Evolutionary conservation across 2,888 invertebrate genomes (phyloP).

Genomic region (Schizotus pectinicornis): DNA sequence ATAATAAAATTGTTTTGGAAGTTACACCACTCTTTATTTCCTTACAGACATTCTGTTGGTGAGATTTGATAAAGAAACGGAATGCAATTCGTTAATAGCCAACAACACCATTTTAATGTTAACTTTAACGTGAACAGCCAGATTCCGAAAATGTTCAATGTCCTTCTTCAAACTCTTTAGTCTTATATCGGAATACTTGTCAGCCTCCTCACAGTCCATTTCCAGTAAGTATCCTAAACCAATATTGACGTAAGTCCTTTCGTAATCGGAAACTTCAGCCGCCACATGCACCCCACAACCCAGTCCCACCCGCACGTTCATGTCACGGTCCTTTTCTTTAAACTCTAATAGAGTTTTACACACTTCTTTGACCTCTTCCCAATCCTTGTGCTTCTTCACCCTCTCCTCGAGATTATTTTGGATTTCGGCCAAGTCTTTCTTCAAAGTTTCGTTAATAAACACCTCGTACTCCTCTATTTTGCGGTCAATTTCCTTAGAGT

Average conservation of each 20-base stretch:
- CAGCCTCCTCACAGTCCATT: constrained; percentile 55
- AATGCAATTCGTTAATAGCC: constrained; percentile 53
- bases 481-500: constrained; percentile 34
- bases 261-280: constrained; percentile 49
- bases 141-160: constrained; percentile 52
- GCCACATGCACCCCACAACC: constrained; percentile 45
- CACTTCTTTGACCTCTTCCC: constrained; percentile 52
- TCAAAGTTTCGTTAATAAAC: constrained; percentile 53
- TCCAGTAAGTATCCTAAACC: constrained; percentile 53
- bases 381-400: constrained; percentile 46
- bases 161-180: constrained; percentile 51
- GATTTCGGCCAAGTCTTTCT: constrained; percentile 52
- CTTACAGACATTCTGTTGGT: not conserved
- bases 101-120: constrained; percentile 56
- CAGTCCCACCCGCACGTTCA: constrained; percentile 42
- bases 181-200: constrained; percentile 54
- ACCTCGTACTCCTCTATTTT: constrained; percentile 52
- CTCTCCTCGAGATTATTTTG: constrained; percentile 45
- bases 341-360: constrained; percentile 44
- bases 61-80: too few species aligned
- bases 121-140: constrained; percentile 55
- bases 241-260: constrained; percentile 48
- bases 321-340: constrained; percentile 49
- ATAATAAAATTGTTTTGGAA: constrained; percentile 46
- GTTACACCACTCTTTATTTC: constrained; percentile 15